Evolutionary conservation across 2,797 vertebrate species (phyloP).

Genomic region (Falco biarmicus): DNA sequence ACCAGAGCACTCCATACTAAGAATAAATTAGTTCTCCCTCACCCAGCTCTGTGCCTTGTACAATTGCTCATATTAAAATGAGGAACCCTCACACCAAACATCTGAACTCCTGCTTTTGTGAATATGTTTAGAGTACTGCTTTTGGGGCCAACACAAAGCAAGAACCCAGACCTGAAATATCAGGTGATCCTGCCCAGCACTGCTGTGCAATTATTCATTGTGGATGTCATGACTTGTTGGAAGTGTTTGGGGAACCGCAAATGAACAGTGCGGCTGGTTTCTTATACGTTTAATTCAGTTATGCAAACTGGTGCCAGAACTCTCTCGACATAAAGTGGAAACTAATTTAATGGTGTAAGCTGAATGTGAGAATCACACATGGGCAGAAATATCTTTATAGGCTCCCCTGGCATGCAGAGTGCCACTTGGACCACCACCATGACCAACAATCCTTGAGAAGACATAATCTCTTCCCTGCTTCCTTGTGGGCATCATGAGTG

Average conservation of each 20-base stretch:
- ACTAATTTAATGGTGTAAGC: background rate
- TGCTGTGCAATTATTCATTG: background rate
- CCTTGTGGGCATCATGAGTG: background rate
- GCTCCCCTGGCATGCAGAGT: background rate
- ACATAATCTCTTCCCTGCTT: background rate
- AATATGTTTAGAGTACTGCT: background rate
- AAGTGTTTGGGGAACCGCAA: background rate
- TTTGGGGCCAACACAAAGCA: background rate
- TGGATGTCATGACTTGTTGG: background rate
- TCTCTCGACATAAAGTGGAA: background rate
- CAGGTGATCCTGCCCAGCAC: background rate
- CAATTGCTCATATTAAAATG: background rate
- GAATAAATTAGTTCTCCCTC: background rate
- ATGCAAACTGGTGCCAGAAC: background rate
- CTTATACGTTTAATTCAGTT: background rate
- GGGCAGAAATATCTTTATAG: background rate
- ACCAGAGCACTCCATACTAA: background rate
- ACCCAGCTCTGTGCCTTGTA: background rate
- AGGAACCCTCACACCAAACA: background rate
- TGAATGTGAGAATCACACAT: background rate
- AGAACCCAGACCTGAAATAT: background rate
- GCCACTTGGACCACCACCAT: background rate
- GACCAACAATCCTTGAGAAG: background rate
- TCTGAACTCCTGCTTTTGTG: background rate
- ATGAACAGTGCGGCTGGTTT: background rate